Percentiles rank a stretch among this genome's conserved stretches.
Conservation (phyloP, 1,140 invertebrate species). For the Frieseomelitta varia region DNA sequence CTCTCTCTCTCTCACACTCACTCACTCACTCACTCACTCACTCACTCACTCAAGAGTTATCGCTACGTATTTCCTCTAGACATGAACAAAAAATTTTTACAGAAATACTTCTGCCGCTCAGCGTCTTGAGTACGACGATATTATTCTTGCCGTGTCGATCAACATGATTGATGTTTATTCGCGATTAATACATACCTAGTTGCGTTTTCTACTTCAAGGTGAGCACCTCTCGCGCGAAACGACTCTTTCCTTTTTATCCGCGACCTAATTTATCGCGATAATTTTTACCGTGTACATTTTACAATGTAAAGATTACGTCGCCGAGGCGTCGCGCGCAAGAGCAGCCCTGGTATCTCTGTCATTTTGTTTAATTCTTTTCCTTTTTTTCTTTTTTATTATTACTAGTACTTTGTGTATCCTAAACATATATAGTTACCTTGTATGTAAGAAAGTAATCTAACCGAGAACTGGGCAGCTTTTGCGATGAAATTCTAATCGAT, state of each 20-base stretch:
- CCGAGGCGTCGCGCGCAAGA: not conserved
- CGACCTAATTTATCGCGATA: constrained; percentile 47
- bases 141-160: not conserved
- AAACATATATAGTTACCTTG: constrained; percentile 6
- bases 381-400: not conserved
- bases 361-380: not conserved
- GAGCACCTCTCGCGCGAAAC: not conserved
- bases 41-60: constrained; percentile 19
- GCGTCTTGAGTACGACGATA: not conserved
- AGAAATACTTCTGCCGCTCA: not conserved
- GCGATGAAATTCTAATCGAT: constrained; percentile 18
- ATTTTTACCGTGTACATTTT: constrained; percentile 41
- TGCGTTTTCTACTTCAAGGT: constrained; percentile 22
- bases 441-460: constrained; percentile 25
- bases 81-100: constrained; percentile 28
- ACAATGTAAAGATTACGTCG: constrained; percentile 29
- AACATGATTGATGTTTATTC: constrained; percentile 15
- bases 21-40: no score
- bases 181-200: constrained; percentile 23
- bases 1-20: not conserved
- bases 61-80: constrained; percentile 1
- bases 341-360: constrained; percentile 2
- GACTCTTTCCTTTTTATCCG: constrained; percentile 16
- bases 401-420: constrained; percentile 9
- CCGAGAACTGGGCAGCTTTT: constrained; percentile 33